Evolutionary conservation across 2,888 invertebrate genomes (phyloP).

Genomic region (Cacoxenus indagator): DNA sequence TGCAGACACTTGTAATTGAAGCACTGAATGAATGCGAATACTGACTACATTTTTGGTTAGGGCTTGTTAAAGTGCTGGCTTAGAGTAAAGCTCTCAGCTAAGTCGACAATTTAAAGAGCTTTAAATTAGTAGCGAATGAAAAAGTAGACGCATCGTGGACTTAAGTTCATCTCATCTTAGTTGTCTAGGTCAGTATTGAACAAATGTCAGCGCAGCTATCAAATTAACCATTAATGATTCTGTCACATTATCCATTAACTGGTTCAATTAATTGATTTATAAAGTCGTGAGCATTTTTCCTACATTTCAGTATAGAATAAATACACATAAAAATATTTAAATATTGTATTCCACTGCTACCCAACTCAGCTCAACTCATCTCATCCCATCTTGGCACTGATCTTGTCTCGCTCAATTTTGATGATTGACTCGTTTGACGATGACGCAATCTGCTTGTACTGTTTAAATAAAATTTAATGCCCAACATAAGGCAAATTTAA

Average conservation of each 20-base stretch:
- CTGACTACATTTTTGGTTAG: too few species aligned
- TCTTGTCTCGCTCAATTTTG: not conserved
- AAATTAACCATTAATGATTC: slow-evolving; percentile 15
- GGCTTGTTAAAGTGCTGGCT: too few species aligned
- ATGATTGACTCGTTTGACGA: slow-evolving; percentile 30
- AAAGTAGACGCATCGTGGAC: too few species aligned
- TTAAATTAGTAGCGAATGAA: too few species aligned
- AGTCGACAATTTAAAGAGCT: too few species aligned
- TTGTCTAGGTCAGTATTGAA: slow-evolving; percentile 1
- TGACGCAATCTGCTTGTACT: slow-evolving; percentile 62
- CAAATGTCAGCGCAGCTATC: not conserved
- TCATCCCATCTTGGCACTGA: too few species aligned
- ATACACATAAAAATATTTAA: too few species aligned
- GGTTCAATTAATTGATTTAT: slow-evolving; percentile 20
- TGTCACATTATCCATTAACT: slow-evolving; percentile 14
- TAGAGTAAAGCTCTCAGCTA: too few species aligned
- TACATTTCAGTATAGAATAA: too few species aligned
- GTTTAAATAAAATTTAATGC: slow-evolving; percentile 51
- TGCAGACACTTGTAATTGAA: slow-evolving; percentile 18
- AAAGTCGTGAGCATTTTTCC: slow-evolving; percentile 2
- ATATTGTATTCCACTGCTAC: not conserved
- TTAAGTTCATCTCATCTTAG: not conserved
- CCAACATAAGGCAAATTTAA: slow-evolving; percentile 16
- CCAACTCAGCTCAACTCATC: not conserved
- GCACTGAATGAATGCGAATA: not conserved